A percentile compares a stretch with the other conserved stretches of the same genome.
These are phyloP conservation scores for Pantherophis alleghaniensis DNA, from an alignment of 2,797 vertebrate genomes.

Conservation along the genomic window DNA sequence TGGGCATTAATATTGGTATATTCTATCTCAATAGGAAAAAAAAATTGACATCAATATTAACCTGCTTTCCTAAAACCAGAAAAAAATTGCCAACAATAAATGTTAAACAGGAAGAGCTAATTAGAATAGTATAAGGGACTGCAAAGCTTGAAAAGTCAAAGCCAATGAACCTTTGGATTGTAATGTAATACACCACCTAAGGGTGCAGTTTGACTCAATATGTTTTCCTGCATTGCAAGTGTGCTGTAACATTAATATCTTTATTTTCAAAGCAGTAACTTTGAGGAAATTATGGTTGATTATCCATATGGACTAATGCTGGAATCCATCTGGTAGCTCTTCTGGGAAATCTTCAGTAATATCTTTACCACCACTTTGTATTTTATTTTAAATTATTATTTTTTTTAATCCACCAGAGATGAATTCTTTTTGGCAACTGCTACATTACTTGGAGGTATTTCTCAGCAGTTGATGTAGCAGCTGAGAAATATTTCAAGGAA, in stretches of 20 bases:
- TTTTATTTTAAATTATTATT: conserved; percentile 32
- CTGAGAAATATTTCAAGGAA: conserved; percentile 33
- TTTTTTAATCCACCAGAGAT: conserved; percentile 16
- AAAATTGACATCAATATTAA: neutral
- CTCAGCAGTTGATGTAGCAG: conserved; percentile 27
- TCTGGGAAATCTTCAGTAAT: conserved; percentile 15
- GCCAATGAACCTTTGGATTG: neutral
- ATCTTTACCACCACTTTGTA: conserved; percentile 22
- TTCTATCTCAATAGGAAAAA: neutral
- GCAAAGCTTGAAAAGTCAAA: neutral
- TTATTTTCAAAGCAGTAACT: conserved; percentile 39
- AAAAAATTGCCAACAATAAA: neutral
- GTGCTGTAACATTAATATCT: conserved; percentile 32
- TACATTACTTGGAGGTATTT: conserved; percentile 39
- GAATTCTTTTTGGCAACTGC: conserved; percentile 53
- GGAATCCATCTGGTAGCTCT: neutral
- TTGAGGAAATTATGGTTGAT: conserved; percentile 2
- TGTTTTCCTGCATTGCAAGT: conserved; percentile 33
- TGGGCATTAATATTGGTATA: neutral
- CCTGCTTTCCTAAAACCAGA: neutral
- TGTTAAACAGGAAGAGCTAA: neutral
- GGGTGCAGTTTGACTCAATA: conserved; percentile 15
- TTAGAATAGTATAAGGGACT: neutral
- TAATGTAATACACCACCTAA: neutral
- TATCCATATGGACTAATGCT: conserved; percentile 11